Evolutionary conservation across 2,797 vertebrate genomes (phyloP).

Genomic region (Crocodylus rhombifer): DNA sequence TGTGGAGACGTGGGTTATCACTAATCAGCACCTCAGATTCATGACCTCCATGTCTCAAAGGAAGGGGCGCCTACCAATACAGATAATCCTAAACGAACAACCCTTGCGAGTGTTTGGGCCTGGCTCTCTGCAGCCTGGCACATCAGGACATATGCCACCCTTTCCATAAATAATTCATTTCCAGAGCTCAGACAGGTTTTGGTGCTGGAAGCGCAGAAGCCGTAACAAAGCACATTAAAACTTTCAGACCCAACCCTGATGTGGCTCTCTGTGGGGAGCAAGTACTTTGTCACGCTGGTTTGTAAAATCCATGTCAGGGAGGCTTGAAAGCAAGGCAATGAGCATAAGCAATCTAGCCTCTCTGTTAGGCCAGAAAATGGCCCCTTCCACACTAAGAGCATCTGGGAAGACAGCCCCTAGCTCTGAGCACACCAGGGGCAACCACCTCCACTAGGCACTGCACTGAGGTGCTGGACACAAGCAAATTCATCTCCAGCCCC

Average conservation of each 20-base stretch:
- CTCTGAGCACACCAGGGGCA: neutral
- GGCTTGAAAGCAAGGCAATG: slow-evolving; percentile 16
- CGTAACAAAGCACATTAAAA: neutral
- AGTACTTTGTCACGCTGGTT: neutral
- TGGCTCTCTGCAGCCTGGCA: neutral
- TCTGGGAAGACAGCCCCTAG: neutral
- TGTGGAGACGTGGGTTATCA: neutral
- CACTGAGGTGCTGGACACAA: slow-evolving; percentile 28
- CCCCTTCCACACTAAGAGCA: slow-evolving; percentile 8
- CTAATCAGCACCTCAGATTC: neutral
- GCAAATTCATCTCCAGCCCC: slow-evolving; percentile 35
- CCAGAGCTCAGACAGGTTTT: neutral
- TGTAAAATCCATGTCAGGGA: neutral
- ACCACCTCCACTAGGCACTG: neutral
- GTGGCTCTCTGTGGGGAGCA: slow-evolving; percentile 26
- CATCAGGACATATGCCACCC: neutral
- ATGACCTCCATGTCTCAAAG: neutral
- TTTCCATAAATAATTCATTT: neutral
- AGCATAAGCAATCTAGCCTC: slow-evolving; percentile 22
- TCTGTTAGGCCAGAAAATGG: neutral
- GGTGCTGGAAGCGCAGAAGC: neutral
- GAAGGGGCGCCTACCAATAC: neutral
- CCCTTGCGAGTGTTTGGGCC: neutral
- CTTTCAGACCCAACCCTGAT: neutral
- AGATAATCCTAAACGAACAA: neutral